phyloP scores from a whole-genome alignment of 2,797 vertebrate species.

The Hoplostethus atlanticus region DNA sequence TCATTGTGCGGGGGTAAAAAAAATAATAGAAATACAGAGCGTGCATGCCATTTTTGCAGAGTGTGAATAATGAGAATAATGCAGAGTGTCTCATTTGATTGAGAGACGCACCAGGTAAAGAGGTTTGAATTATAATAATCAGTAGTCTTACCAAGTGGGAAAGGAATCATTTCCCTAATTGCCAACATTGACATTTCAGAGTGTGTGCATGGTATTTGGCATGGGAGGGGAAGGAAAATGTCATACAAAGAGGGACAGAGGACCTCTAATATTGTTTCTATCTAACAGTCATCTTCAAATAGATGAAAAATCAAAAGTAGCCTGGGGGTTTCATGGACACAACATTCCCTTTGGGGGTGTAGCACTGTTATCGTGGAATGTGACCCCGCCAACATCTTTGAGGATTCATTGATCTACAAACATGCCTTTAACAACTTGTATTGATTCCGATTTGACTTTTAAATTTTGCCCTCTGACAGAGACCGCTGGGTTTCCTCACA shows the following conservation, averaged over 20 bases:
- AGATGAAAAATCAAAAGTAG: slow-evolving; percentile 15
- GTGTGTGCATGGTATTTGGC: not conserved
- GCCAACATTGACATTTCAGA: slow-evolving; percentile 22
- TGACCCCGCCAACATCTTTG: slow-evolving; percentile 47
- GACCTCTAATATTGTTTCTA: slow-evolving; percentile 4
- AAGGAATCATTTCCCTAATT: slow-evolving; percentile 30
- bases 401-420: slow-evolving; percentile 73
- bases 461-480: slow-evolving; percentile 81
- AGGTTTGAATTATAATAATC: slow-evolving; percentile 26
- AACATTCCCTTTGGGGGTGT: slow-evolving; percentile 11
- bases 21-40: not conserved
- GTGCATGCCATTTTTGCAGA: not conserved
- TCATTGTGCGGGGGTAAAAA: not conserved
- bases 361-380: slow-evolving; percentile 28
- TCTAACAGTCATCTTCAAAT: slow-evolving; percentile 7
- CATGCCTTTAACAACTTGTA: slow-evolving; percentile 73
- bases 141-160: not conserved
- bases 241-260: not conserved
- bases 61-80: not conserved
- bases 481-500: slow-evolving; percentile 51
- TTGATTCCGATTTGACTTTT: slow-evolving; percentile 84
- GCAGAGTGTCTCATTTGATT: not conserved
- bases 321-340: not conserved
- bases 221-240: not conserved
- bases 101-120: slow-evolving; percentile 7